Conservation (phyloP, 2,113 vertebrate genomes). For the Myotis lucifugus region DNA sequence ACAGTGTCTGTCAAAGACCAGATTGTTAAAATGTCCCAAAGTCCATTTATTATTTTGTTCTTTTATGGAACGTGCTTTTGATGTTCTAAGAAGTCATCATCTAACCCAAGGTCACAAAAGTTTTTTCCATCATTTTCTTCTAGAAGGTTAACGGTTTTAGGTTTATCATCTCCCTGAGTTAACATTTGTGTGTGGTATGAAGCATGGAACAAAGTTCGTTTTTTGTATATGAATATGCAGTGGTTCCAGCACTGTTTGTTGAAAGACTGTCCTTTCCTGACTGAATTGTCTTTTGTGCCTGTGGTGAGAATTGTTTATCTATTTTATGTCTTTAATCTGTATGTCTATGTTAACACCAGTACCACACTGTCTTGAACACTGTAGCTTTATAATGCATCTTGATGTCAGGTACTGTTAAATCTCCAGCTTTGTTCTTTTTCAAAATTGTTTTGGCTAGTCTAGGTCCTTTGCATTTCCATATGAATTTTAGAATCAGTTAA, state of each 20-base stretch:
- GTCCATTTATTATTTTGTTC: neutral
- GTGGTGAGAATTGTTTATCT: neutral
- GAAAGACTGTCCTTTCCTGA: neutral
- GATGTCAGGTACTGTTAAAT: neutral
- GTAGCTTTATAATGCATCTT: neutral
- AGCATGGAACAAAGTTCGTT: neutral
- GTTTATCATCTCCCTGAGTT: neutral
- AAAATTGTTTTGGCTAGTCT: neutral
- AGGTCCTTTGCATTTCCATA: neutral
- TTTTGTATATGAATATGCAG: neutral
- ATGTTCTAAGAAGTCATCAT: conserved; percentile 27
- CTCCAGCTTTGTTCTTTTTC: neutral
- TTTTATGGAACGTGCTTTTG: conserved; percentile 10
- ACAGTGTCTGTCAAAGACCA: neutral
- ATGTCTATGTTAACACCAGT: neutral
- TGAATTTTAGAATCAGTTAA: conserved; percentile 24
- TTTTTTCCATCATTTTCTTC: conserved; percentile 8
- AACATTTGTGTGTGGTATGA: neutral
- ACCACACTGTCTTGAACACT: neutral
- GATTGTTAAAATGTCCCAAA: conserved; percentile 11
- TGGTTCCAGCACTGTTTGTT: neutral
- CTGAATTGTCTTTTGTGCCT: neutral
- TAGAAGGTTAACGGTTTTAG: neutral
- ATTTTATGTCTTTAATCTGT: neutral
- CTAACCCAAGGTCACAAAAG: neutral